Conservation (phyloP, 2,888 invertebrate genomes). For the Eilema sororculum region DNA sequence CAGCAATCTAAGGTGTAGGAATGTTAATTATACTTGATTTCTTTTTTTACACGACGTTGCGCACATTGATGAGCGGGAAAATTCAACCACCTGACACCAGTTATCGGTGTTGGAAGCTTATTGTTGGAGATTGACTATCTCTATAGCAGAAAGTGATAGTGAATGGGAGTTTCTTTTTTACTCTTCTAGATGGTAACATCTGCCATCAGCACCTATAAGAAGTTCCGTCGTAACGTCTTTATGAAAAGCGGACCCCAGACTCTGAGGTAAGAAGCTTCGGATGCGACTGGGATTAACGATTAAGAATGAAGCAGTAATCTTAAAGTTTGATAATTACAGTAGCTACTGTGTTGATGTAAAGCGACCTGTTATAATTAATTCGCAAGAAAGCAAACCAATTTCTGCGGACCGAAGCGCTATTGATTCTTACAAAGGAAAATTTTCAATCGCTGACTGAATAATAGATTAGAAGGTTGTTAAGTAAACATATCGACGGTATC, state of each 20-base stretch:
- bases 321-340: neutral
- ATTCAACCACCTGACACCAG: neutral
- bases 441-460: conserved; percentile 21
- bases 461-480: conserved; percentile 19
- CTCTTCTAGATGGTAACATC: too few relatives aligned
- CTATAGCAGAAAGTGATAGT: neutral
- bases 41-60: conserved; percentile 2
- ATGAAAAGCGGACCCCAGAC: too few relatives aligned
- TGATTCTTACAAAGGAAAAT: conserved; percentile 25
- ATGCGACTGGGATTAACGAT: too few relatives aligned
- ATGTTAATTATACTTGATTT: neutral
- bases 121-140: neutral
- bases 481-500: conserved; percentile 20
- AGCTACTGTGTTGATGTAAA: neutral
- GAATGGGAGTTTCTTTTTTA: too few relatives aligned
- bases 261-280: too few relatives aligned
- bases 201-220: too few relatives aligned
- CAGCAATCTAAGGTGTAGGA: neutral
- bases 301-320: too few relatives aligned
- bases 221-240: too few relatives aligned
- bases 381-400: conserved; percentile 21
- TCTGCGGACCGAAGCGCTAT: conserved; percentile 14
- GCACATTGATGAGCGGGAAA: neutral
- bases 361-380: conserved; percentile 22
- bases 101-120: neutral